Conservation (phyloP, 2,113 vertebrate genomes). For the Indicator maculatus region DNA sequence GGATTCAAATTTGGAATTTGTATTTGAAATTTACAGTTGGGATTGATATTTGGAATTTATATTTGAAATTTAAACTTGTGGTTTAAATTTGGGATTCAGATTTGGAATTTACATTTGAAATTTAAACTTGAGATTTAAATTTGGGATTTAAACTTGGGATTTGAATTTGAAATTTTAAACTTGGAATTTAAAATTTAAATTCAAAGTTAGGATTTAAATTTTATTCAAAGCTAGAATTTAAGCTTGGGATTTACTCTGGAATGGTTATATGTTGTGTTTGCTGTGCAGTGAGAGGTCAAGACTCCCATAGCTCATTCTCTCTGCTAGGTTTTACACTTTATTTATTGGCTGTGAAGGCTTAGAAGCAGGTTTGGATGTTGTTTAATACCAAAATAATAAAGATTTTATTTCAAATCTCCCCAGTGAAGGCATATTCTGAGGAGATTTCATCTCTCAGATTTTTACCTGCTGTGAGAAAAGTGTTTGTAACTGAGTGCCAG, state of each 20-base stretch:
- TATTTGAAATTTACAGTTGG: too few relatives aligned
- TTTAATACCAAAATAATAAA: not conserved
- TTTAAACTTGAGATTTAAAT: too few relatives aligned
- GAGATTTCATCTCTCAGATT: not conserved
- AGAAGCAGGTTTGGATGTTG: not conserved
- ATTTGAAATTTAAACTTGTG: too few relatives aligned
- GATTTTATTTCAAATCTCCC: not conserved
- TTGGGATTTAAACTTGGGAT: too few relatives aligned
- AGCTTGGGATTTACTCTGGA: not conserved
- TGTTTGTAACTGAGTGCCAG: not conserved
- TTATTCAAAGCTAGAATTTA: too few relatives aligned
- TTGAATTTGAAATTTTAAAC: too few relatives aligned
- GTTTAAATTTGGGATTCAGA: too few relatives aligned
- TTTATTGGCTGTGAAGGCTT: not conserved
- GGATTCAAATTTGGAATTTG: too few relatives aligned
- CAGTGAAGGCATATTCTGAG: not conserved
- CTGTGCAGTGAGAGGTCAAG: not conserved
- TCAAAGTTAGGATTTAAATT: too few relatives aligned
- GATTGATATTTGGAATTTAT: too few relatives aligned
- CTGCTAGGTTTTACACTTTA: not conserved
- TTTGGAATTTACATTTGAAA: too few relatives aligned
- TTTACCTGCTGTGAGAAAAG: not conserved
- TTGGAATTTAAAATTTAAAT: too few relatives aligned
- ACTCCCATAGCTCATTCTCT: fast-evolving
- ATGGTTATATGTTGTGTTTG: fast-evolving